phyloP scores from a whole-genome alignment of 2,888 invertebrate genomes.

The Oligia latruncula region DNA sequence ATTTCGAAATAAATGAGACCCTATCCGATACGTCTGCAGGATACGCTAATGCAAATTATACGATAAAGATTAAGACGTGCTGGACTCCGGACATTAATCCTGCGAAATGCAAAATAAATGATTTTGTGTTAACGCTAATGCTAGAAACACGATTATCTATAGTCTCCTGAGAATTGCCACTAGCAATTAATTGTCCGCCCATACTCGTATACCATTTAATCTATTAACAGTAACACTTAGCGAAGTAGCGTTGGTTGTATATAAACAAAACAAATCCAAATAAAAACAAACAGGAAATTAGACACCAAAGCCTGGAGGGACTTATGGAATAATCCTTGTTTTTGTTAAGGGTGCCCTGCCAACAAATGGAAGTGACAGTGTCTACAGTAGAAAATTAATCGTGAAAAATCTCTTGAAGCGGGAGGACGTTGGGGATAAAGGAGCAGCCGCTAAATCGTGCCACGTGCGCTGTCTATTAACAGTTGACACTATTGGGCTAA shows the following conservation, averaged over 20 bases:
- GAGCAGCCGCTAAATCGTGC: slow-evolving; percentile 82
- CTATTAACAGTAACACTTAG: slow-evolving; percentile 51
- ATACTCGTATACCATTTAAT: slow-evolving; percentile 46
- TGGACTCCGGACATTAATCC: slow-evolving; percentile 61
- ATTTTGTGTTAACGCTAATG: slow-evolving; percentile 56
- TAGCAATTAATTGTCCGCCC: slow-evolving; percentile 53
- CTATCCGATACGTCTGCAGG: slow-evolving; percentile 68
- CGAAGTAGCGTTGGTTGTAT: slow-evolving; percentile 60
- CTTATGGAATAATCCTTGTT: slow-evolving; percentile 87
- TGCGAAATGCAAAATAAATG: slow-evolving; percentile 50
- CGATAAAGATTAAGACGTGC: slow-evolving; percentile 69
- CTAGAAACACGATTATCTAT: slow-evolving; percentile 48
- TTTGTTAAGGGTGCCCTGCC: slow-evolving; percentile 86
- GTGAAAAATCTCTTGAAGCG: slow-evolving; percentile 86
- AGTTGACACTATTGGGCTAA: slow-evolving; percentile 86
- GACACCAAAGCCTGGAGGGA: slow-evolving; percentile 82
- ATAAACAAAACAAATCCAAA: slow-evolving; percentile 76
- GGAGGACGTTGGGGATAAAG: slow-evolving; percentile 75
- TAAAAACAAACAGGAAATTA: slow-evolving; percentile 84
- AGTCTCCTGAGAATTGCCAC: slow-evolving; percentile 44
- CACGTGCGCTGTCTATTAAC: slow-evolving; percentile 88
- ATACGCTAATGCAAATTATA: slow-evolving; percentile 73
- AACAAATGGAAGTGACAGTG: slow-evolving; percentile 88
- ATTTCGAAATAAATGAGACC: slow-evolving; percentile 77
- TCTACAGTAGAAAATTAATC: slow-evolving; percentile 87